Base-by-base conservation (phyloP, 2,888 invertebrate species). In the Dioctria rufipes region DNA sequence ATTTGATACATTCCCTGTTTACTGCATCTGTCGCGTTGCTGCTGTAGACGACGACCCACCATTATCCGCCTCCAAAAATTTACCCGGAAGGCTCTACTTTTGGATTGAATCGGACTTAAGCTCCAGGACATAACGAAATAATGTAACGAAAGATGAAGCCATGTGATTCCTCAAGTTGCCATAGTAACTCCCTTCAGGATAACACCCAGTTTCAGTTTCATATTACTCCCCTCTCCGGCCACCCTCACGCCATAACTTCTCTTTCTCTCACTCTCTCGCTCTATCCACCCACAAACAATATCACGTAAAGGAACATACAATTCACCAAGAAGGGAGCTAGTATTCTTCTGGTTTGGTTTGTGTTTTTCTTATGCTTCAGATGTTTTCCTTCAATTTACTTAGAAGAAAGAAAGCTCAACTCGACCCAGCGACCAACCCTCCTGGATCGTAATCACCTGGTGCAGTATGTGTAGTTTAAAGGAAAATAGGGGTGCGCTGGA, bases 341-440 rank as follows among this genome's bases (percentile, higher is more conserved):
- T 8, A n/a, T 51, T 51, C n/a, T 11, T 60, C 60, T 25, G 5
- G 60, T 46, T 46, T 25, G 60, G n/a, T 25, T 25, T n/a, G 60
- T 75, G 75, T 61, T 75, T 75, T 61, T 43, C 75, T 43, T 61
- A 43, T 75, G 43, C 43, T 75, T 60, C 61, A 75, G 75, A 75
- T 75, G 75, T 75, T 75, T 75, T 75, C 61, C 9, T 75, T 43
- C 61, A 75, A 75, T 75, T 71, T 71, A 40, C 75, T 46, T 11
- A 8, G 42, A 75, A 75, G 46, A 75, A 60, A 75, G 49, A 42
- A 60, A 60, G 60, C 60, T 61, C 71, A 39, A 25, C 2, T 25
- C 25, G 25, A 25, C 25, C 25, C 25, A 25, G 25, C 25, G 25
- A 25, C 25, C 25, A 25, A 54, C 71, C 71, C 42, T 71, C 40